phyloP scores from a whole-genome alignment of 2,113 vertebrate genomes.

The Bombycilla garrulus region DNA sequence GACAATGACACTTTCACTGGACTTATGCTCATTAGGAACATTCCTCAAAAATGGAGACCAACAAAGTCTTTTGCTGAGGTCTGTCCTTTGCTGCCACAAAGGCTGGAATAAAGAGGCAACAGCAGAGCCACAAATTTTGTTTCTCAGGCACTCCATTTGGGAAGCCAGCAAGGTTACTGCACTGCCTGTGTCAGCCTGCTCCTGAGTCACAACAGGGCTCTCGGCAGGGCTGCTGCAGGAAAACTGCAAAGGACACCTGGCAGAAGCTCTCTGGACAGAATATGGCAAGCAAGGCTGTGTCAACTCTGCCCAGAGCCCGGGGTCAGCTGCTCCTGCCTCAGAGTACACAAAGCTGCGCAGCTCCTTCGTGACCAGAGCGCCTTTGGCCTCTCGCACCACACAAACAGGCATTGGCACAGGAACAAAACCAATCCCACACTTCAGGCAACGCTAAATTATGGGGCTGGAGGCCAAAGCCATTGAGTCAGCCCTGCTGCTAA shows the following conservation, averaged over 20 bases:
- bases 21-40: neutral
- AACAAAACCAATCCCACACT: neutral
- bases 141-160: neutral
- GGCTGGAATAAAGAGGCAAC: neutral
- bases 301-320: neutral
- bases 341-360: neutral
- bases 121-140: fast-evolving
- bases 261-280: neutral
- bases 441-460: neutral
- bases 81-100: fast-evolving
- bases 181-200: neutral
- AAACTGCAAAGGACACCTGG: neutral
- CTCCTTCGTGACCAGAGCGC: fast-evolving
- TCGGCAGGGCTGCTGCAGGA: neutral
- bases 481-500: neutral
- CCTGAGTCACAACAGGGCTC: neutral
- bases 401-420: fast-evolving
- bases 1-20: neutral
- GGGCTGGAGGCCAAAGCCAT: neutral
- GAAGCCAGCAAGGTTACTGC: neutral
- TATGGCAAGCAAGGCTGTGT: neutral
- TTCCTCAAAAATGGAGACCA: neutral
- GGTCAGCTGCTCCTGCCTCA: neutral
- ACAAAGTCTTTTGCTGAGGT: neutral
- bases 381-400: fast-evolving